Conservation (phyloP, 1,140 invertebrate genomes). For the Bombus confusus region DNA sequence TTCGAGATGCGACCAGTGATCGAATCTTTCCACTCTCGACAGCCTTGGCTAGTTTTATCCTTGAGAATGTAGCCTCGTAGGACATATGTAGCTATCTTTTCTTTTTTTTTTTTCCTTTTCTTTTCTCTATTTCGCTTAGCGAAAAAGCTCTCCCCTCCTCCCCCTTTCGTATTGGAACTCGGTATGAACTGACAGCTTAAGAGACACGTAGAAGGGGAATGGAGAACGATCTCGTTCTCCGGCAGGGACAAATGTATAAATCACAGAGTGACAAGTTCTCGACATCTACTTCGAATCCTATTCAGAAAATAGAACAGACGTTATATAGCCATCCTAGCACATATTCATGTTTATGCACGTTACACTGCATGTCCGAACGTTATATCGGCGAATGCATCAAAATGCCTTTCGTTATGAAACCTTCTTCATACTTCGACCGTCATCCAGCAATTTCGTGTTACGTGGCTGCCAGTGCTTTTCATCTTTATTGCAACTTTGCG, state of each 20-base stretch:
- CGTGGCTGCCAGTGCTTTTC: background rate
- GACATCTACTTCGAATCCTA: conserved; percentile 77
- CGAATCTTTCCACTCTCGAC: conserved; percentile 26
- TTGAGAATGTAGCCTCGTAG: conserved; percentile 13
- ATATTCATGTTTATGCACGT: conserved; percentile 49
- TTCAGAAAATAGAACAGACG: conserved; percentile 75
- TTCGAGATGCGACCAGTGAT: conserved; percentile 4
- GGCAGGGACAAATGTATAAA: conserved; percentile 77
- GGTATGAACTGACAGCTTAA: conserved; percentile 36
- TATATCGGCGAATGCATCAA: conserved; percentile 37
- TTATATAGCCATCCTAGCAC: conserved; percentile 42
- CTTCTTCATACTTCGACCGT: background rate
- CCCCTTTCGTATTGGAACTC: conserved; percentile 17
- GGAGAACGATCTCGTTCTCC: conserved; percentile 66
- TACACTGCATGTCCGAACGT: conserved; percentile 21
- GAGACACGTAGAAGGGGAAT: conserved; percentile 25
- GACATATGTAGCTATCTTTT: background rate
- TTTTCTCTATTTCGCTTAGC: background rate
- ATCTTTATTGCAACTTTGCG: background rate
- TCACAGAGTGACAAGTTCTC: conserved; percentile 76
- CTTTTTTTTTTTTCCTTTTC: no score
- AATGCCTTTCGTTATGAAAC: conserved; percentile 33
- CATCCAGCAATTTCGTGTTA: conserved; percentile 6
- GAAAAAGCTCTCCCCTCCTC: conserved; percentile 3
- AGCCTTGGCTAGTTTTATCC: conserved; percentile 46